Base-by-base conservation (phyloP, 2,113 vertebrate genomes). In the Ictalurus furcatus region DNA sequence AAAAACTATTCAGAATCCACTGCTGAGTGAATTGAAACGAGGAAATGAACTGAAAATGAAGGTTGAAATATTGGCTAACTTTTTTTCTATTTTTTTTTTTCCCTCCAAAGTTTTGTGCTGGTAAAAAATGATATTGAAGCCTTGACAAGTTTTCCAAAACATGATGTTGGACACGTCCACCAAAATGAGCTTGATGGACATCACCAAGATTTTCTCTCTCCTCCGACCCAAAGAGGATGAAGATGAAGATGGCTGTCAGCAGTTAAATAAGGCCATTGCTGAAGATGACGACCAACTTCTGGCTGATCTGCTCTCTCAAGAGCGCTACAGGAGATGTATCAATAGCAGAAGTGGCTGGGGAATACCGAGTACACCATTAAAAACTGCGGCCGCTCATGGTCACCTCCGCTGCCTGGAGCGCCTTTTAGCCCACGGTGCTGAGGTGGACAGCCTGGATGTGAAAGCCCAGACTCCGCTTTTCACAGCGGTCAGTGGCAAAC, bases 151-250 rank as follows among this genome's bases (percentile, higher is more conserved):
- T 87, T 48, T 5, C 8, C 25, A 92, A 94, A 88, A 78, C 94
- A 93, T 91, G 69, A 89, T 93, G 85, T 87, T 91, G 89, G 91
- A 93, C 90, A 91, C 88, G 63, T 91, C 92, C 87, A 88, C 78
- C 89, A 93, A 94, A 90, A 98, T 96, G 97, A 98, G 96, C 92
- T 93, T 99, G 88, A 97, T 99, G 97, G 98, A 99, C 90, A 96
- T 99, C 92, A 96, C 95, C 14, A 99, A 98, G 94, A 97, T 98
- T 88, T 98, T 99, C 94, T 97, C 97, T 89, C 95, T 99, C 94
- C 95, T 99, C 89, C 97, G 97, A 94, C 96, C 97, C 34, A 93
- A 93, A 2, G 96, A 96, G 40, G 95, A 95, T 0, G 88, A 93
- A 63, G 91, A 48, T 48, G 44, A 92, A 63, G 91, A 96, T 6